These are phyloP conservation scores for Tetramorium bicarinatum DNA, from an alignment of 2,888 invertebrate species.

Conservation along the genomic window DNA sequence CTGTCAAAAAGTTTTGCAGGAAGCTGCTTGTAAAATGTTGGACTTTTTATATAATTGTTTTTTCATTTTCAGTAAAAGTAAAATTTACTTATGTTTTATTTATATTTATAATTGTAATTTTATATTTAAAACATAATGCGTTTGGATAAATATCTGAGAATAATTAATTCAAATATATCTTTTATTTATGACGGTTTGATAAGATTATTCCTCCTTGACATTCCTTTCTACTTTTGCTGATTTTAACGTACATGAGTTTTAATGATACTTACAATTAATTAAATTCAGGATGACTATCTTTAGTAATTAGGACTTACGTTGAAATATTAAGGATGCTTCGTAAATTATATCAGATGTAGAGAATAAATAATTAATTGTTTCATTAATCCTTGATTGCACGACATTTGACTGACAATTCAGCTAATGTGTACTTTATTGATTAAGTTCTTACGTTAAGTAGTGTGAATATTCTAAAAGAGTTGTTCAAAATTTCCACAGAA, in stretches of 20 bases:
- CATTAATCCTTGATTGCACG: neutral
- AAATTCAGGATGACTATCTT: neutral
- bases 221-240: neutral
- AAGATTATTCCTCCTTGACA: neutral
- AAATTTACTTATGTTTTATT: neutral
- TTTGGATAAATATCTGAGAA: neutral
- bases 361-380: constrained; percentile 20
- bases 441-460: neutral
- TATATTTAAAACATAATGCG: neutral
- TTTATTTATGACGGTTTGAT: neutral
- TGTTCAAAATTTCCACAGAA: neutral
- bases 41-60: neutral
- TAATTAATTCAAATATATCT: neutral
- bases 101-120: neutral
- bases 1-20: neutral
- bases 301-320: neutral
- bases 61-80: neutral
- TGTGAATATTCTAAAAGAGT: neutral
- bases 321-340: neutral
- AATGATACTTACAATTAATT: neutral
- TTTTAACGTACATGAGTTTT: neutral
- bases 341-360: neutral
- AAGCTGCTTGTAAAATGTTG: neutral
- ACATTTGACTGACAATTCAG: neutral
- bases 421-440: neutral